Evolutionary conservation across 2,888 invertebrate species (phyloP), one percentile per base, ranked within the genome.

Genomic region (Drosophila sordidula): DNA sequence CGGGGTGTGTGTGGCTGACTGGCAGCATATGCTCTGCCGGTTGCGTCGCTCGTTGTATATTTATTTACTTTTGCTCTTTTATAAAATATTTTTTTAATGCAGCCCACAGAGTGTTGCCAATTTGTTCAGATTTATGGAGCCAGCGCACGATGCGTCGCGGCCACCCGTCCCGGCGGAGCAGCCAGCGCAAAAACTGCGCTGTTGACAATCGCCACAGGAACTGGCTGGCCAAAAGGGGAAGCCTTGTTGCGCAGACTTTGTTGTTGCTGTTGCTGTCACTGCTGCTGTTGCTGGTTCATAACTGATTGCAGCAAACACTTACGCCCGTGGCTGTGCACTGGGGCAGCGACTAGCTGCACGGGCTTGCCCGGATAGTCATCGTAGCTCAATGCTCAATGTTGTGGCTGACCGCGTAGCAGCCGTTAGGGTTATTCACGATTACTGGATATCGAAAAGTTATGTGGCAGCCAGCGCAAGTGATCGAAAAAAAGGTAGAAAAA

Each of bases 131-230:
- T 88, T 88, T 88, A 88, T 90, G 80, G 77, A 78, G 75, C 55
- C 52, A 59, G 58, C 8, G 65, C 83, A 32, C 32, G 32, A 32
- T 32, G 22, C 26, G 9, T 18, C 16, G 26, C 26, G 3, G 6
- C 14, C 5, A 8, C 26, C 39, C 29, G 34, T 44, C 39, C 54
- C 52, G 34, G 42, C 62, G 39, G 22, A 3, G 66, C 46, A 42
- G 39, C 8, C 45, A 51, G 59, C 32, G 45, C 39, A 78, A 78
- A 77, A 80, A 77, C 81, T 70, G 62, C 69, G 51, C 75, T 84
- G 87, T 85, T 87, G 88, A 89, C 88, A 85, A 87, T 74, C 80
- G 87, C 89, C 80, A 88, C 87, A 84, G 89, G 85, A 85, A 81
- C 79, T 78, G 61, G 42, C 34, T 42, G 50, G 73, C 65, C 64